Percentiles rank a stretch among this genome's conserved stretches.
These are phyloP conservation scores for Canis aureus DNA, from an alignment of 2,113 vertebrate genomes.

Conservation along the genomic window DNA sequence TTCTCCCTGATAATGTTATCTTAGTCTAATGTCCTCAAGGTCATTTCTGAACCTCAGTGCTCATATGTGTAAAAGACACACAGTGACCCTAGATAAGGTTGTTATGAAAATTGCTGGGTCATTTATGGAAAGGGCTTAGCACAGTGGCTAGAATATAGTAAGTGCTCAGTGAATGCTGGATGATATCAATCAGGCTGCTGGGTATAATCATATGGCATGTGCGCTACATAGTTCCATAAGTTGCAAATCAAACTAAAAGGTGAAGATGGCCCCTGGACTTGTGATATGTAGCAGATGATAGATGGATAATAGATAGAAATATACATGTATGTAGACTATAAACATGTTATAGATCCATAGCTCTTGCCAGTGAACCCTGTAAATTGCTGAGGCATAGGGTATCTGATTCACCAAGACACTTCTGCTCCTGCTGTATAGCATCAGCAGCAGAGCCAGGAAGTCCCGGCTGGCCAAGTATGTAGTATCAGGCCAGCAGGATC, in stretches of 20 bases:
- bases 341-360: constrained; percentile 24
- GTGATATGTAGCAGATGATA: neutral
- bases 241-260: neutral
- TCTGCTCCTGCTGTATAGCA: constrained; percentile 87
- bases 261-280: neutral
- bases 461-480: constrained; percentile 87
- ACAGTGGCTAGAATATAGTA: neutral
- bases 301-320: neutral
- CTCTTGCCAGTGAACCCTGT: constrained; percentile 73
- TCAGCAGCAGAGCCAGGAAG: constrained; percentile 87
- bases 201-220: too few species aligned
- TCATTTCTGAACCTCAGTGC: neutral
- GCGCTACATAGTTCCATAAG: too few species aligned
- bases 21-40: neutral
- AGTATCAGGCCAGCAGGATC: constrained; percentile 90
- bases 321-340: neutral
- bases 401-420: constrained; percentile 49
- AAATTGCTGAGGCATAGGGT: constrained; percentile 65
- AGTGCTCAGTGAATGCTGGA: neutral
- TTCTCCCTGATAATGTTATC: neutral
- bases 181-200: neutral
- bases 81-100: neutral
- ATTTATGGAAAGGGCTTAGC: neutral
- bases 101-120: neutral
- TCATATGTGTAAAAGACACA: neutral